Evolutionary conservation across 2,797 vertebrate species (phyloP).

Genomic region (Chiropotes sagulatus): DNA sequence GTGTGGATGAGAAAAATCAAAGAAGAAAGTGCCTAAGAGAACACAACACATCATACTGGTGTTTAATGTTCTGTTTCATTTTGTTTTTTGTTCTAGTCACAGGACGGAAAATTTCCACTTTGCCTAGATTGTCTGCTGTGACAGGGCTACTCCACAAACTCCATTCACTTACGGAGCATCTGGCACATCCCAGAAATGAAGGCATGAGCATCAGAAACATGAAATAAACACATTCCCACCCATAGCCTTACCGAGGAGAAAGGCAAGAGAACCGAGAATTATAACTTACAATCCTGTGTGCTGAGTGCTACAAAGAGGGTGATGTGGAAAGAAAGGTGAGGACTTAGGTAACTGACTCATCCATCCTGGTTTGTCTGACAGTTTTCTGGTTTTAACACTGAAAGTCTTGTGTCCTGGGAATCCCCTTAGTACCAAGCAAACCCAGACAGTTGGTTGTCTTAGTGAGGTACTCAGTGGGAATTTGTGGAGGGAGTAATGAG

Average conservation of each 20-base stretch:
- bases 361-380: not conserved
- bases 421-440: not conserved
- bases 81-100: slow-evolving; percentile 23
- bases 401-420: not conserved
- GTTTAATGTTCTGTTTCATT: not conserved
- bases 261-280: not conserved
- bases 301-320: not conserved
- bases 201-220: not conserved
- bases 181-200: not conserved
- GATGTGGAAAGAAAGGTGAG: not conserved
- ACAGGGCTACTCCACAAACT: not conserved
- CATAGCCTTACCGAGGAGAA: not conserved
- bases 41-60: not conserved
- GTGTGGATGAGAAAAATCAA: slow-evolving; percentile 30
- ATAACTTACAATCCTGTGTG: not conserved
- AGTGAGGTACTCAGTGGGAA: not conserved
- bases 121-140: not conserved
- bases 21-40: not conserved
- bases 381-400: not conserved
- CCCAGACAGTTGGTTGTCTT: not conserved
- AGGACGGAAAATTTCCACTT: slow-evolving; percentile 34
- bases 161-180: not conserved
- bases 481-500: not conserved
- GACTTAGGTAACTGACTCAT: not conserved
- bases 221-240: not conserved